Evolutionary conservation across 2,113 vertebrate species (phyloP).

Genomic region (Bagarius yarrelli): DNA sequence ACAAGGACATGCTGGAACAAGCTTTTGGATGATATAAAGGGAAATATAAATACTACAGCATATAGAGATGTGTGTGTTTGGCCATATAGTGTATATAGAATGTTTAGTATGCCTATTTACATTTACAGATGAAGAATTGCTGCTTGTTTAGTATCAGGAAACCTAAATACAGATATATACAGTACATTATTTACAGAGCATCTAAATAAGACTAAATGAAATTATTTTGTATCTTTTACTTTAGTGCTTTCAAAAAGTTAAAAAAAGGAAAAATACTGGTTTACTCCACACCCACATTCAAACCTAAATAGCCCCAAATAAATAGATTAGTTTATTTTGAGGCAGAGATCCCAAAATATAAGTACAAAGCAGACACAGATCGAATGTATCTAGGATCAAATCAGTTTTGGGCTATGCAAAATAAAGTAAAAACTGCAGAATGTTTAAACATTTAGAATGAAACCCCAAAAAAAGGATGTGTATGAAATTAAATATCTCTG

Average conservation of each 20-base stretch:
- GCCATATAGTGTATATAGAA: too few species aligned
- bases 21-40: too few species aligned
- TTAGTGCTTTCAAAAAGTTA: too few species aligned
- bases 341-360: background rate
- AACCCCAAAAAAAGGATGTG: slow-evolving; percentile 20
- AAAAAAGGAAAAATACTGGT: background rate
- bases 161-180: background rate
- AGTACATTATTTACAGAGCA: background rate
- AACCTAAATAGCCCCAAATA: background rate
- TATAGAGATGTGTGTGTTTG: too few species aligned
- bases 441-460: slow-evolving; percentile 23
- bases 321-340: background rate
- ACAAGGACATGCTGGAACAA: too few species aligned
- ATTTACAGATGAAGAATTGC: too few species aligned
- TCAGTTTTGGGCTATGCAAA: background rate
- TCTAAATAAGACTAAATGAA: background rate
- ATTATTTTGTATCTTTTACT: too few species aligned
- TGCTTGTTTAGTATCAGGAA: too few species aligned
- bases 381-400: too few species aligned
- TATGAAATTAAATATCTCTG: slow-evolving; percentile 56
- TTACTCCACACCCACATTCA: background rate
- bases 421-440: slow-evolving; percentile 1
- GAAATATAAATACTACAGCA: too few species aligned
- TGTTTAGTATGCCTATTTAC: too few species aligned
- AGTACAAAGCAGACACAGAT: background rate